Conservation (phyloP, 1,140 invertebrate species). For the Bombus turneri region DNA sequence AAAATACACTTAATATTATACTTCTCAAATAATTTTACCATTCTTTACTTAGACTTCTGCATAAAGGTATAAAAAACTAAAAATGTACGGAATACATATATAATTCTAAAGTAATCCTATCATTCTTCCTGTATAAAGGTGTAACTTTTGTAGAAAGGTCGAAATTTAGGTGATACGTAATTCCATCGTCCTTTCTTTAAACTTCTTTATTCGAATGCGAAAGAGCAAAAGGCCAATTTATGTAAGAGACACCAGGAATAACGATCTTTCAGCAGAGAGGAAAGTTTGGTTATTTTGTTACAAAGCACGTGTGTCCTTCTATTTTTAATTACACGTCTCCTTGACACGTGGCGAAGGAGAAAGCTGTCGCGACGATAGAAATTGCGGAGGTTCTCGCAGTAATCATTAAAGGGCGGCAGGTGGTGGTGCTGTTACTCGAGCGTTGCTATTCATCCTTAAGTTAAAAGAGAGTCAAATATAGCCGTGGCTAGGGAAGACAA, state of each 20-base stretch:
- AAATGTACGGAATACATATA: too few relatives aligned
- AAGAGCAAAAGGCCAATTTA: neutral
- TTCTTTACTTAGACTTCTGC: too few relatives aligned
- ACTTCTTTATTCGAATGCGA: neutral
- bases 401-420: constrained; percentile 58
- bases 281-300: constrained; percentile 9
- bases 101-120: too few relatives aligned
- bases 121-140: too few relatives aligned
- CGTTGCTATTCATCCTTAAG: constrained; percentile 59
- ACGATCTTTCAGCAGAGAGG: neutral
- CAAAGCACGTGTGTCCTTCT: constrained; percentile 6
- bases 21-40: too few relatives aligned
- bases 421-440: constrained; percentile 57
- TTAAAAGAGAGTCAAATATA: constrained; percentile 64
- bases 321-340: constrained; percentile 45
- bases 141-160: too few relatives aligned
- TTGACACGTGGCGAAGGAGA: constrained; percentile 33
- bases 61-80: too few relatives aligned
- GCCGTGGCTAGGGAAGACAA: constrained; percentile 37
- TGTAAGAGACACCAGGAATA: neutral
- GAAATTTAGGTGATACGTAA: too few relatives aligned
- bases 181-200: neutral
- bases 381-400: neutral
- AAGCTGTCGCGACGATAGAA: neutral
- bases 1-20: too few relatives aligned